These are phyloP conservation scores for Orthonyx spaldingii DNA, from an alignment of 2,113 vertebrate genomes.

Conservation along the genomic window DNA sequence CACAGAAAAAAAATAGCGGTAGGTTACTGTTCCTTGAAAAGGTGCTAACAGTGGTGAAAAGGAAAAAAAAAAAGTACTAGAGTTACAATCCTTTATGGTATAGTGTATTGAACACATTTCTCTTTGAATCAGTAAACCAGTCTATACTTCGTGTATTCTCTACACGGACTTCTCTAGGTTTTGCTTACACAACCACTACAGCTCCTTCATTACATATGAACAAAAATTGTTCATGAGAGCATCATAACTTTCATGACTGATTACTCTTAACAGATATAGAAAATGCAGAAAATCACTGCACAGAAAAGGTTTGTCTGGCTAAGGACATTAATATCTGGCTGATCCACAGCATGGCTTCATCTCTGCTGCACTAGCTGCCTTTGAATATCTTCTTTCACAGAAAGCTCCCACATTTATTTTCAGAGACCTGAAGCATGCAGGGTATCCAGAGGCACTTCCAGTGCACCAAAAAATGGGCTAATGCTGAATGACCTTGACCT, in stretches of 20 bases:
- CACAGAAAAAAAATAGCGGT: background rate
- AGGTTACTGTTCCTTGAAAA: background rate
- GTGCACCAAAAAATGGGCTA: background rate
- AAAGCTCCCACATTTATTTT: background rate
- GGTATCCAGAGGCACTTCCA: background rate
- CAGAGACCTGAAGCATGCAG: background rate
- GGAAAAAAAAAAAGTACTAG: background rate
- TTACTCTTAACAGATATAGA: background rate
- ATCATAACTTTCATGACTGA: background rate
- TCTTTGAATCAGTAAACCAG: background rate
- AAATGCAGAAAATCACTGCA: background rate
- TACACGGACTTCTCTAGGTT: background rate
- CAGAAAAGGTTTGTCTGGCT: background rate
- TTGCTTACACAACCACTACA: background rate
- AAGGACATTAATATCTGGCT: background rate
- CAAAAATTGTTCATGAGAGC: background rate
- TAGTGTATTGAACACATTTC: background rate
- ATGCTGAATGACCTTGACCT: background rate
- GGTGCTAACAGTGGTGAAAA: background rate
- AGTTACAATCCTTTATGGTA: background rate
- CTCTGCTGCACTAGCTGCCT: background rate
- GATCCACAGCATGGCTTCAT: background rate
- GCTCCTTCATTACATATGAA: background rate
- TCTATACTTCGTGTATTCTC: background rate
- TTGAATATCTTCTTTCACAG: rapidly evolving